Conservation (phyloP, 1,140 invertebrate genomes). For the Radopholus similis region DNA sequence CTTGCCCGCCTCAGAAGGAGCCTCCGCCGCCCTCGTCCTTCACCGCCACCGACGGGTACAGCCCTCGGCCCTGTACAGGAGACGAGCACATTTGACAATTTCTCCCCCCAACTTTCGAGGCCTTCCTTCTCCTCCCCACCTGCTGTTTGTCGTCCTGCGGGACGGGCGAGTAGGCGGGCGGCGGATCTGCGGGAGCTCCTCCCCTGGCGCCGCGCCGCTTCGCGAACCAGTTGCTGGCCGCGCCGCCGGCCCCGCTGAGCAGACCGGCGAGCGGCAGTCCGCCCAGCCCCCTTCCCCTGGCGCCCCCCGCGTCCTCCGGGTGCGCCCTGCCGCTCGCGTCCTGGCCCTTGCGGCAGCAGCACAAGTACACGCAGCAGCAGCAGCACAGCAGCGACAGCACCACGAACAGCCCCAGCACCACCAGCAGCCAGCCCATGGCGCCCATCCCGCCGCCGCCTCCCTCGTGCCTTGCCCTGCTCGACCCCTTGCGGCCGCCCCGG, state of each 20-base stretch:
- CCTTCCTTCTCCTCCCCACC: background rate
- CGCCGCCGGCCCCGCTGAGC: background rate
- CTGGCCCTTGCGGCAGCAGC: slow-evolving; percentile 32
- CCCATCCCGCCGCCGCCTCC: slow-evolving; percentile 16
- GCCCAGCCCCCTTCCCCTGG: background rate
- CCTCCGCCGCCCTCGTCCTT: slow-evolving; percentile 26
- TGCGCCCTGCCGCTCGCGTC: slow-evolving; percentile 2
- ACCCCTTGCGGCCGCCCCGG: background rate
- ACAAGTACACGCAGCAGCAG: slow-evolving; percentile 45
- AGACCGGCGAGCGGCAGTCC: background rate
- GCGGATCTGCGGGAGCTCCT: background rate
- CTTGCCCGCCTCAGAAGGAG: too few species aligned
- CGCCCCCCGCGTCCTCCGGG: background rate
- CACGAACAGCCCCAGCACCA: slow-evolving; percentile 29
- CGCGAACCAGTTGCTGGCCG: background rate
- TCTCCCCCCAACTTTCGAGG: background rate
- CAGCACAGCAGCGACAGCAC: slow-evolving; percentile 41
- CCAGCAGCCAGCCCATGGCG: slow-evolving; percentile 28
- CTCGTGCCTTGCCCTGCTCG: background rate
- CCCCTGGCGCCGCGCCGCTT: background rate
- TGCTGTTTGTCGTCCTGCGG: background rate
- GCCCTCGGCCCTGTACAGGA: background rate
- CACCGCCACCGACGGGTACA: slow-evolving; percentile 14
- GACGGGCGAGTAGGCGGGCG: background rate
- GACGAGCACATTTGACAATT: background rate